Conservation (phyloP, 2,113 vertebrate species). For the human region GRCh38 chr22:36482001-36482500, state of each 20-base stretch:
- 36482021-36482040: neutral
- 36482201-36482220: neutral
- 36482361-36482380: too few relatives aligned
- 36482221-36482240: neutral
- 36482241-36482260: accelerated
- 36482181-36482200: neutral
- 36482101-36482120: neutral
- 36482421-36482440: too few relatives aligned
- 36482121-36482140: neutral
- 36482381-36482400: too few relatives aligned
- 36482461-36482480: too few relatives aligned
- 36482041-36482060: neutral
- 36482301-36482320: accelerated
- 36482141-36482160: too few relatives aligned
- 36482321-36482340: too few relatives aligned
- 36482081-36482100: neutral
- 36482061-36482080: neutral
- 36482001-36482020: neutral
- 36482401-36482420: too few relatives aligned
- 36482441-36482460: too few relatives aligned
- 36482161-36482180: too few relatives aligned
- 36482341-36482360: too few relatives aligned
- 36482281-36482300: neutral
- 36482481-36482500: too few relatives aligned
- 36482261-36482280: neutral